Percentiles rank a stretch among this genome's conserved stretches.
These are phyloP conservation scores for Callyntrura sp. DNA, from an alignment of 2,888 invertebrate genomes.

Conservation along the genomic window DNA sequence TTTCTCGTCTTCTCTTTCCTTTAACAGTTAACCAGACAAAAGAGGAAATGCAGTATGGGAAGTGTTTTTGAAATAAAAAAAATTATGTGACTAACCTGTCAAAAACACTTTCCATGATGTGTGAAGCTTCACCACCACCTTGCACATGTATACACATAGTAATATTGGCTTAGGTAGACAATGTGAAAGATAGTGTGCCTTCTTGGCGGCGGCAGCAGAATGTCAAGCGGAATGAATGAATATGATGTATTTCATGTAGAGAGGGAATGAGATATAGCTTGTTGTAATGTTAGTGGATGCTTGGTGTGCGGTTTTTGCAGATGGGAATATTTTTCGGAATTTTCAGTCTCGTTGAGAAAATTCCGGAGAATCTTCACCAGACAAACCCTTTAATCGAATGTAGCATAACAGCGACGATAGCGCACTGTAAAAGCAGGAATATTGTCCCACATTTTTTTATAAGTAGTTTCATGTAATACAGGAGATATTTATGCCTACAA, in stretches of 20 bases:
- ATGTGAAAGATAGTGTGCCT: not conserved
- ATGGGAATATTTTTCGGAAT: constrained; percentile 82
- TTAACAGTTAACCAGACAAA: constrained; percentile 45
- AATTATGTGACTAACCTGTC: constrained; percentile 60
- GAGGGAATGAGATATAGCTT: not conserved
- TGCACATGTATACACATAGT: not conserved
- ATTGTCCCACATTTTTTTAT: not conserved
- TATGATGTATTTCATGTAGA: not conserved
- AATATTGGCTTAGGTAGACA: not conserved
- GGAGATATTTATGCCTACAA: not conserved
- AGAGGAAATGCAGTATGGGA: constrained; percentile 73
- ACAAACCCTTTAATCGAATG: constrained; percentile 49
- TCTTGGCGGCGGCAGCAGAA: not conserved
- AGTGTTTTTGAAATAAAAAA: constrained; percentile 60
- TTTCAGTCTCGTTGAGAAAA: constrained; percentile 83
- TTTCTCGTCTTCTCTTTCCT: too few species aligned
- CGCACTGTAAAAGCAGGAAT: constrained; percentile 14
- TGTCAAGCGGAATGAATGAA: constrained; percentile 26
- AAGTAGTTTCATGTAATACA: not conserved
- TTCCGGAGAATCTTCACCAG: constrained; percentile 79
- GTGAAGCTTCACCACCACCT: not conserved
- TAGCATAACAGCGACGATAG: too few species aligned
- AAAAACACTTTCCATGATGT: constrained; percentile 64
- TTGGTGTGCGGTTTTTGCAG: constrained; percentile 70
- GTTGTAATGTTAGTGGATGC: constrained; percentile 9